phyloP scores from a whole-genome alignment of 2,888 invertebrate genomes.

The Acleris sparsana region DNA sequence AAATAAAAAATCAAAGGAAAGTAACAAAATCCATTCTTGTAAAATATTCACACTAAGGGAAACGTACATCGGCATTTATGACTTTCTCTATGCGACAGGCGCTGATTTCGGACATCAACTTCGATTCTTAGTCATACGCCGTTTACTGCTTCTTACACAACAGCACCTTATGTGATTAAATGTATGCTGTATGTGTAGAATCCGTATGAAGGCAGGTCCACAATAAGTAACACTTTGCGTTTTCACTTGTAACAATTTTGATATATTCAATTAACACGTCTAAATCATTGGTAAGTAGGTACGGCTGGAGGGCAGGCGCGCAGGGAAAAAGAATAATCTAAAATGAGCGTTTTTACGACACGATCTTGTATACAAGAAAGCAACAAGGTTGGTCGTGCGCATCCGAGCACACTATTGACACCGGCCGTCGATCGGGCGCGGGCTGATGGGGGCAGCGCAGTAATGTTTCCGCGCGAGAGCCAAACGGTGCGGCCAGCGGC shows the following conservation, averaged over 20 bases:
- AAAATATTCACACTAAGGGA: slow-evolving; percentile 57
- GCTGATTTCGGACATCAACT: slow-evolving; percentile 50
- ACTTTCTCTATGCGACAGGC: slow-evolving; percentile 64
- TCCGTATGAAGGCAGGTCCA: slow-evolving; percentile 33
- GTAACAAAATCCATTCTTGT: slow-evolving; percentile 55
- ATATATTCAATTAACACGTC: slow-evolving; percentile 4
- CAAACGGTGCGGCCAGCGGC: slow-evolving; percentile 67
- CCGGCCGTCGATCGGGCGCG: slow-evolving; percentile 58
- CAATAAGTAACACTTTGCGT: slow-evolving; percentile 38
- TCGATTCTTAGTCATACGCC: slow-evolving; percentile 36
- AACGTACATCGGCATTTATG: slow-evolving; percentile 55
- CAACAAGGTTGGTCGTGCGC: slow-evolving; percentile 63
- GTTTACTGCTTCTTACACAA: slow-evolving; percentile 40
- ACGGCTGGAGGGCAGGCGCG: slow-evolving; percentile 39
- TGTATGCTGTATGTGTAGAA: slow-evolving; percentile 29
- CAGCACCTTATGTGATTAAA: slow-evolving; percentile 37
- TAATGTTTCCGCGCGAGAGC: slow-evolving; percentile 41
- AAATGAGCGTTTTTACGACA: slow-evolving; percentile 66
- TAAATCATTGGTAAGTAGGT: slow-evolving; percentile 1
- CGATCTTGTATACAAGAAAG: slow-evolving; percentile 65
- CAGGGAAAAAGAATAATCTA: slow-evolving; percentile 55
- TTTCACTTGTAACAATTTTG: slow-evolving; percentile 22
- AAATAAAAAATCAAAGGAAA: slow-evolving; percentile 46
- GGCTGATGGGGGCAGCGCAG: slow-evolving; percentile 48
- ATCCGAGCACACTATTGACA: slow-evolving; percentile 66